Evolutionary conservation across 92 coral and sea anemone species (phyloP).

Genomic region (Bergia sp.): DNA sequence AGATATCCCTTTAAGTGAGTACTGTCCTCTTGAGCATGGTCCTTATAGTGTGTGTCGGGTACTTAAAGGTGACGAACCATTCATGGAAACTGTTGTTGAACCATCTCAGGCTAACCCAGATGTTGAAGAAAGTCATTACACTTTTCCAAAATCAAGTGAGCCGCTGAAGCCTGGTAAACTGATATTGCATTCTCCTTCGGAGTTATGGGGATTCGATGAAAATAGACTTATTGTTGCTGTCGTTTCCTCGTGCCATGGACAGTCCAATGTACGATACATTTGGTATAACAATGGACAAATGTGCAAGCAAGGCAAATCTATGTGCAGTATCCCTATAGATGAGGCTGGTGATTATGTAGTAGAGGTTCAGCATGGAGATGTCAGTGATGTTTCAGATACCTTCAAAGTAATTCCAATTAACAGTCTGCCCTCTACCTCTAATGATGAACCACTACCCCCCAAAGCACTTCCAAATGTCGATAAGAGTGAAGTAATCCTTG

Average conservation of each 20-base stretch:
- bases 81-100: slow-evolving; percentile 28
- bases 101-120: slow-evolving; percentile 43
- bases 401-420: slow-evolving; percentile 17
- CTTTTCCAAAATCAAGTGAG: slow-evolving; percentile 25
- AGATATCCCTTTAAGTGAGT: slow-evolving; percentile 39
- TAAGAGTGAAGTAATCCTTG: slow-evolving; percentile 38
- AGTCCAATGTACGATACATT: slow-evolving; percentile 25
- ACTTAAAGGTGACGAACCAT: slow-evolving; percentile 37
- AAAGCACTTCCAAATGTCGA: slow-evolving; percentile 44
- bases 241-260: slow-evolving; percentile 40
- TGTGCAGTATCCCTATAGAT: slow-evolving; percentile 41
- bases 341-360: slow-evolving; percentile 50
- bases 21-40: slow-evolving; percentile 57
- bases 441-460: slow-evolving; percentile 22
- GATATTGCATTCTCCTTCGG: slow-evolving; percentile 53
- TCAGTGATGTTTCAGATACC: slow-evolving; percentile 43
- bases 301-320: slow-evolving; percentile 37
- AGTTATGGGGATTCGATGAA: slow-evolving; percentile 52
- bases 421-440: background rate
- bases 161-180: slow-evolving; percentile 5
- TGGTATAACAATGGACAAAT: slow-evolving; percentile 47
- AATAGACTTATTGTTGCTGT: slow-evolving; percentile 49
- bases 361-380: slow-evolving; percentile 38
- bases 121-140: slow-evolving; percentile 15
- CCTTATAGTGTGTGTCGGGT: slow-evolving; percentile 25